Percentiles rank a stretch among this genome's conserved stretches.
phyloP scores from a whole-genome alignment of 2,888 invertebrate species.

The Malachius bipustulatus region DNA sequence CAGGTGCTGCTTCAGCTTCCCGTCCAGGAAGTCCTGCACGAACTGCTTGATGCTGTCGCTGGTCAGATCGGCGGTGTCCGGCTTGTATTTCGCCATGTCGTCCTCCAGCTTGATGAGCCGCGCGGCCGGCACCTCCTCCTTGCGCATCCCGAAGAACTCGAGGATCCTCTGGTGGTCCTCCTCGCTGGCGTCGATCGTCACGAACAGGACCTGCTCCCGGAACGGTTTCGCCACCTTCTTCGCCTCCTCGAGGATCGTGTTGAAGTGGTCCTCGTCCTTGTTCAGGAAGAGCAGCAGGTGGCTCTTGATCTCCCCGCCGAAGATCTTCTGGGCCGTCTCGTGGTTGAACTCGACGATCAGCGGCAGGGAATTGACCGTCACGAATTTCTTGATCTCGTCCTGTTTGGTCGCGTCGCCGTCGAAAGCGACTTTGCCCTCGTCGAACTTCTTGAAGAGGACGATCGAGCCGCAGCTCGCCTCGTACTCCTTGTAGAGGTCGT shows the following conservation, averaged over 20 bases:
- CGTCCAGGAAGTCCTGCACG: conserved; percentile 80
- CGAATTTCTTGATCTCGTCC: conserved; percentile 63
- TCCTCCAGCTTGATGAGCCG: conserved; percentile 91
- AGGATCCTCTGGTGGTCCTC: conserved; percentile 94
- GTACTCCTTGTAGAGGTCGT: conserved; percentile 67
- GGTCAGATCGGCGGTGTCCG: conserved; percentile 57
- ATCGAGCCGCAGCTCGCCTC: conserved; percentile 68
- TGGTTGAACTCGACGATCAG: conserved; percentile 93
- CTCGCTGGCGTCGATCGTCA: conserved; percentile 89
- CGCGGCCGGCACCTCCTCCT: conserved; percentile 81
- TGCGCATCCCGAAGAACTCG: conserved; percentile 93
- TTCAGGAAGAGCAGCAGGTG: conserved; percentile 93
- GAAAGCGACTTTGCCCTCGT: conserved; percentile 67
- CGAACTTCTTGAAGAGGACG: conserved; percentile 89
- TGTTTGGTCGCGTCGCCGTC: conserved; percentile 57
- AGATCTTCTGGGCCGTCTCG: conserved; percentile 95
- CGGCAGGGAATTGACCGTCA: conserved; percentile 74
- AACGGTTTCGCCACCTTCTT: conserved; percentile 77
- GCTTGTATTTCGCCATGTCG: conserved; percentile 97
- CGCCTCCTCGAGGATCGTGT: conserved; percentile 63
- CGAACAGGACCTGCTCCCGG: conserved; percentile 87
- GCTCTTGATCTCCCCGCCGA: conserved; percentile 94
- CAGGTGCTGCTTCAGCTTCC: conserved; percentile 89
- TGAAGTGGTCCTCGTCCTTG: conserved; percentile 77
- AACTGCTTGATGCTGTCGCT: conserved; percentile 64